Conservation (phyloP, 2,797 vertebrate species). For the Chelidonichthys spinosus region DNA sequence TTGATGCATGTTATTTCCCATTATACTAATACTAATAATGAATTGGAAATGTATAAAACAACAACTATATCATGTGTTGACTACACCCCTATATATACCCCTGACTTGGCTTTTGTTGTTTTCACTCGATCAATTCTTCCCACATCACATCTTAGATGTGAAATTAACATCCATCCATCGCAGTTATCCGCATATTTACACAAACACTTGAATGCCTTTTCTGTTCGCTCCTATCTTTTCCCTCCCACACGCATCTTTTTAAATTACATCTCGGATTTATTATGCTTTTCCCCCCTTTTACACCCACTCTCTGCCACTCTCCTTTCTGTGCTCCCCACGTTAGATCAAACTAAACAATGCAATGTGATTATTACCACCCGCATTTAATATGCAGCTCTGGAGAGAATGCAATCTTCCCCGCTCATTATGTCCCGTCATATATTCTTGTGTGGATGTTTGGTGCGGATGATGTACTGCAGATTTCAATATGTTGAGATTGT, state of each 20-base stretch:
- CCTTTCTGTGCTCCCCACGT: constrained; percentile 37
- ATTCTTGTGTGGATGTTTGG: constrained; percentile 21
- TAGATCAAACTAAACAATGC: constrained; percentile 54
- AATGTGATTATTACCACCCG: constrained; percentile 46
- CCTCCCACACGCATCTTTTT: constrained; percentile 28
- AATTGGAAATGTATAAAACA: neutral
- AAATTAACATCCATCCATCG: constrained; percentile 7
- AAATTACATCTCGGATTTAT: constrained; percentile 59
- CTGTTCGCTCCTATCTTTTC: constrained; percentile 22
- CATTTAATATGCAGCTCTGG: constrained; percentile 65
- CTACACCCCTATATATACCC: neutral
- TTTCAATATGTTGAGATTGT: constrained; percentile 52
- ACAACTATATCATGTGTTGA: neutral
- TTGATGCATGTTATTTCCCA: neutral
- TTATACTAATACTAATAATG: neutral
- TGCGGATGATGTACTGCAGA: constrained; percentile 32
- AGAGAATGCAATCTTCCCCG: constrained; percentile 55
- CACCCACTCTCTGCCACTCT: constrained; percentile 23
- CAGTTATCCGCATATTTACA: constrained; percentile 22
- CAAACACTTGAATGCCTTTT: constrained; percentile 15
- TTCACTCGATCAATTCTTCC: neutral
- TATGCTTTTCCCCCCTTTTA: constrained; percentile 15
- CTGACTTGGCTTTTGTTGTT: constrained; percentile 8
- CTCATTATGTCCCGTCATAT: constrained; percentile 52
- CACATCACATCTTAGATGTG: neutral